Evolutionary conservation across 2,888 invertebrate species (phyloP), one percentile per base, ranked within the genome.

Genomic region (Hedychridium roseum): DNA sequence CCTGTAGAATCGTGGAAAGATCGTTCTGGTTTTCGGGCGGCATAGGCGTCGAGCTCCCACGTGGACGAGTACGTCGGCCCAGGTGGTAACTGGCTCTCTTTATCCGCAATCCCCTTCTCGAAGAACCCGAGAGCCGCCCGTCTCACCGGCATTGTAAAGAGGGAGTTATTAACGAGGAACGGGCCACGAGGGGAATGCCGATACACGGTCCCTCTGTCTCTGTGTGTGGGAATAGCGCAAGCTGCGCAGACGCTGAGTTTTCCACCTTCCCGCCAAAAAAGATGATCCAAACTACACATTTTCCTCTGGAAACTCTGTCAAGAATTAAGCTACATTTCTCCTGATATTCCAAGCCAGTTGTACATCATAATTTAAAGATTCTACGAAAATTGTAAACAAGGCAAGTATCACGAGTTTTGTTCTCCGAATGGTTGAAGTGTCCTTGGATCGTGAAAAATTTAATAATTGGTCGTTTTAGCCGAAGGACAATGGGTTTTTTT

Each of bases 181-280:
- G 50, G 36, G 5, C 5, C 40, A 41, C 49, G 32, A 30, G 47
- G 53, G 51, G 46, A 58, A 63, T 53, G 47, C 37, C 28, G 50
- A 18, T 27, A 46, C 49, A 43, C 27, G 41, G 43, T 41, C 34
- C 44, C 57, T 11, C 41, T n/a, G n/a, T n/a, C n/a, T 15, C 37
- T 50, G 45, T 48, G 61, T 70, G 70, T 71, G 71, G 71, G 71
- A 71, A 71, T 68, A 36, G 50, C 53, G 68, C 70, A 68, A 71
- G 71, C 70, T 69, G 71, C 64, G 67, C 62, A 61, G 56, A 65
- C 62, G 63, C 60, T n/a, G n/a, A n/a, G 41, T 32, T 15, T 40
- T 43, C 9, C 23, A 39, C 26, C 45, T 64, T 61, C 64, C 64
- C 64, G 64, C 64, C 64, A 61, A 64, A 61, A 58, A 34, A 16